Conservation (phyloP, 2,888 invertebrate species). For the Protonemura montana region DNA sequence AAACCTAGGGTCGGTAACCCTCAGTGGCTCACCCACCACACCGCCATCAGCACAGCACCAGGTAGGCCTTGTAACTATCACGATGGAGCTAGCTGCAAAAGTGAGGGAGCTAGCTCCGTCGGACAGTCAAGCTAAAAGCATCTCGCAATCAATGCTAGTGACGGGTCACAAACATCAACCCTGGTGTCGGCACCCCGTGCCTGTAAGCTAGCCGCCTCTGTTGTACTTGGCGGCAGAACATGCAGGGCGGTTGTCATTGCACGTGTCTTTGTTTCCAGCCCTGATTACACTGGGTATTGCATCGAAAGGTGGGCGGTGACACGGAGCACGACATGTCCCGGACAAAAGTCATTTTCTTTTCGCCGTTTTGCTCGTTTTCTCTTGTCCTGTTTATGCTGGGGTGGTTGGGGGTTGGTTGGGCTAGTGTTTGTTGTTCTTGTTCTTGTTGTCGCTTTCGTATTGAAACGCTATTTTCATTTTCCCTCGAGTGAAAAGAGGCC, state of each 20-base stretch:
- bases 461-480: slow-evolving; percentile 7
- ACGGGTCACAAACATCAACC: slow-evolving; percentile 9
- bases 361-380: slow-evolving; percentile 4
- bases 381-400: neutral
- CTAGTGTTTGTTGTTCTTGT: slow-evolving; percentile 17
- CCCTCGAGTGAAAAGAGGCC: neutral
- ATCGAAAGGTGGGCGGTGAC: neutral
- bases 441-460: slow-evolving; percentile 4
- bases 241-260: neutral
- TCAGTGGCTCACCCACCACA: neutral
- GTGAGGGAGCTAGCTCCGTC: slow-evolving; percentile 8
- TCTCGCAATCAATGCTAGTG: slow-evolving; percentile 19
- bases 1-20: slow-evolving; percentile 40
- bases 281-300: neutral
- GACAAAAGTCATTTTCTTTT: slow-evolving; percentile 3
- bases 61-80: neutral
- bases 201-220: neutral
- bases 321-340: neutral
- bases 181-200: neutral
- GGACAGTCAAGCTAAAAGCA: slow-evolving; percentile 7
- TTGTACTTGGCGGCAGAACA: neutral
- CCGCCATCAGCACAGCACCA: neutral
- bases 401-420: neutral
- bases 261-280: neutral
- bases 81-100: neutral